Evolutionary conservation across 2,113 vertebrate genomes (phyloP).

Genomic region (Rhinichthys klamathensis): DNA sequence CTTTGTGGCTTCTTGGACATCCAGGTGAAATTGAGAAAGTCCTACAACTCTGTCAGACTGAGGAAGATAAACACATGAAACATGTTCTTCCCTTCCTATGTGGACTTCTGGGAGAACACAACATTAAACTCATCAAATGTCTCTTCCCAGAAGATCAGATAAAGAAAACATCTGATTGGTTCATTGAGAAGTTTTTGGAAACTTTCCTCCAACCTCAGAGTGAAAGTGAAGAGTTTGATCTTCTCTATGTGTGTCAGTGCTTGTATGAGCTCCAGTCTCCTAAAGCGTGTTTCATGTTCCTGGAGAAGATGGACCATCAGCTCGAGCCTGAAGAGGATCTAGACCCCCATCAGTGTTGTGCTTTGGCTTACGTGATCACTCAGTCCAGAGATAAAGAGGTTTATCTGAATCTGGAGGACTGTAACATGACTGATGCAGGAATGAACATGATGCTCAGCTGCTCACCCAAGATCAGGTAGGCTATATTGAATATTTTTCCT

Average conservation of each 20-base stretch:
- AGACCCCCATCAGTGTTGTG: slow-evolving; percentile 57
- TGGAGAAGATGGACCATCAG: slow-evolving; percentile 41
- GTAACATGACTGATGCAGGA: slow-evolving; percentile 10
- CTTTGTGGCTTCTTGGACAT: slow-evolving; percentile 51
- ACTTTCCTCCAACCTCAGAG: slow-evolving; percentile 12
- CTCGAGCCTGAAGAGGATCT: slow-evolving; percentile 36
- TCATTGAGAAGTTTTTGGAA: slow-evolving; percentile 32
- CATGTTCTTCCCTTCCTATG: slow-evolving; percentile 53
- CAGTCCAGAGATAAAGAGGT: slow-evolving; percentile 44
- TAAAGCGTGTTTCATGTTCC: slow-evolving; percentile 42
- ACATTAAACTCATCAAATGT: slow-evolving; percentile 24
- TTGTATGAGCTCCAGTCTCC: slow-evolving; percentile 55
- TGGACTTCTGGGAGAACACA: slow-evolving; percentile 50
- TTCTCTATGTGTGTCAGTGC: slow-evolving; percentile 56
- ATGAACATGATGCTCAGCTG: slow-evolving; percentile 42
- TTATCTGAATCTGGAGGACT: slow-evolving; percentile 42
- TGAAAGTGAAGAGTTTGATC: neutral
- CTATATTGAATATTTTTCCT: too few species aligned
- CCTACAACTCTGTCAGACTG: slow-evolving; percentile 46
- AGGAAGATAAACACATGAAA: slow-evolving; percentile 51
- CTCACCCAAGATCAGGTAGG: slow-evolving; percentile 7
- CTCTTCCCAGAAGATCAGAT: slow-evolving; percentile 48
- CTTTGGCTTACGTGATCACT: slow-evolving; percentile 53
- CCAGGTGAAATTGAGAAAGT: slow-evolving; percentile 42
- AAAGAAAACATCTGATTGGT: neutral